phyloP scores from a whole-genome alignment of 1,140 invertebrate species.

The Phenacoccus solenopsis region DNA sequence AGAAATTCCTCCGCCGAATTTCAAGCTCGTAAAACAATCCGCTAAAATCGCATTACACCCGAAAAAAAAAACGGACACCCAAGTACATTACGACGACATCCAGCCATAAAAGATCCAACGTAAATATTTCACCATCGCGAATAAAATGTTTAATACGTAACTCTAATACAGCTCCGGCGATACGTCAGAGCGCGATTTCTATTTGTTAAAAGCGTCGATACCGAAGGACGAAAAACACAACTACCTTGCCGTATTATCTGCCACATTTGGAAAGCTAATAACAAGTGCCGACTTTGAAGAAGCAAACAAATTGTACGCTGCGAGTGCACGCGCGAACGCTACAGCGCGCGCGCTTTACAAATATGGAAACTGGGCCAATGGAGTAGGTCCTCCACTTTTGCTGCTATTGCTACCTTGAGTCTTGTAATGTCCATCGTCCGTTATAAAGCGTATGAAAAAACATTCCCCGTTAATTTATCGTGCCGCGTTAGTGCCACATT shows the following conservation, averaged over 20 bases:
- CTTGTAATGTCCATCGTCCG: not conserved
- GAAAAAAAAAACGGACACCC: too few relatives aligned
- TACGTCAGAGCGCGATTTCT: not conserved
- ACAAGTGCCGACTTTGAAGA: conserved; percentile 1
- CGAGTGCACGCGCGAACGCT: not conserved
- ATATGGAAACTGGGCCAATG: conserved; percentile 1
- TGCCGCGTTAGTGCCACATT: not conserved
- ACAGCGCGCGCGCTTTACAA: not conserved
- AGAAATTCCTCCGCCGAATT: too few relatives aligned
- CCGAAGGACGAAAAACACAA: not conserved
- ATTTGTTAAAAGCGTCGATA: not conserved
- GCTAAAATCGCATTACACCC: too few relatives aligned
- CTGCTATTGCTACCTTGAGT: not conserved
- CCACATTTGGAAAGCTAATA: conserved; percentile 1
- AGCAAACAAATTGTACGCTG: not conserved
- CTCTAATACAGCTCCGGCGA: not conserved
- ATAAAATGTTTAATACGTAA: not conserved
- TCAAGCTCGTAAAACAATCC: too few relatives aligned
- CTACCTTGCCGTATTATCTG: not conserved
- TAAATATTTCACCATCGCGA: not conserved
- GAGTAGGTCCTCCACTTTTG: not conserved
- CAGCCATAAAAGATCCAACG: not conserved
- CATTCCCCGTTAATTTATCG: conserved; percentile 1
- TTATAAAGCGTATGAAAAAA: not conserved
- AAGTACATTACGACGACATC: too few relatives aligned